Base-by-base conservation (phyloP, 1,140 invertebrate genomes). In the Drosophila pseudoananassae region DNA sequence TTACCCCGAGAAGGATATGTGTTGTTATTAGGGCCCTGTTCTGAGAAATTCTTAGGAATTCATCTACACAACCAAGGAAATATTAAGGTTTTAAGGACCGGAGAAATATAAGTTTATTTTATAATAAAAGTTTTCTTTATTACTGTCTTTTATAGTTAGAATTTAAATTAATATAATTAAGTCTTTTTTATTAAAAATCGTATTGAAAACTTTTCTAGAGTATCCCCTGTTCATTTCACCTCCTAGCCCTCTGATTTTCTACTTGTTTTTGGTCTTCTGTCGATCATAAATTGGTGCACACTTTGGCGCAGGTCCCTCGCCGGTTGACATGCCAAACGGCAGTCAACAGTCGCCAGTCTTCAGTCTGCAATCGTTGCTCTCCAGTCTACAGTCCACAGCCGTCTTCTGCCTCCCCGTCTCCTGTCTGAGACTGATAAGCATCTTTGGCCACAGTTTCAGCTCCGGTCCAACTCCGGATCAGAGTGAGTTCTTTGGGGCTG, bases 261-360 rank as follows among this genome's bases (percentile, higher is more conserved):
- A 47, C 56, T 47, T 59, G 74, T 76, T 54, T 74, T 65, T 47
- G 53, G 63, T 46, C 51, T 56, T 82, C 65, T 88, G 83, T 88
- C 83, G 83, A 88, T 88, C 83, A 88, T 88, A 88, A 88, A 88
- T 88, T 88, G 83, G 83, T 88, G 82, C 59, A 81, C 74, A 53
- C 59, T 60, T 76, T 40, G 64, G 57, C 29, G 50, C 56, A 49
- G 59, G 36, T 68, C 53, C 49, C 49, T 58, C 20, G 61, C 47
- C 20, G 15, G 65, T 69, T 69, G 65, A 69, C 65, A 69, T 69
- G 65, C 65, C 68, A 71, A 70, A 70, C 68, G 58, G 68, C 68
- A 71, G 64, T 72, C 70, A 65, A 61, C 59, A 54, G 69, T 57
- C 69, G 64, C 55, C 73, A 49, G 56, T 54, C 52, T 54, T 33